These are phyloP conservation scores for Xiphophorus birchmanni DNA, from an alignment of 2,797 vertebrate genomes.

Conservation along the genomic window DNA sequence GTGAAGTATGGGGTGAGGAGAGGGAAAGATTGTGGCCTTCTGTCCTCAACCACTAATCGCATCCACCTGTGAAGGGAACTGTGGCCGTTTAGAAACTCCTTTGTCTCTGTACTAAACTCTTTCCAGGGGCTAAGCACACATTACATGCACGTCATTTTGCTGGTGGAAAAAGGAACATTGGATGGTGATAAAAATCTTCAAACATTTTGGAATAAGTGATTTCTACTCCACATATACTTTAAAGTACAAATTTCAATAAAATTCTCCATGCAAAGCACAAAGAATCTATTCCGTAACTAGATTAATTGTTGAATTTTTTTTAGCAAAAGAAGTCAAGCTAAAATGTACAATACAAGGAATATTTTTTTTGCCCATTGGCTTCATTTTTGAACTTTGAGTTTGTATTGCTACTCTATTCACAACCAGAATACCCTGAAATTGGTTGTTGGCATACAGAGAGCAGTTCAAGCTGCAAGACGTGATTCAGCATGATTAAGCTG, in stretches of 20 bases:
- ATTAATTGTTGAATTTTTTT: not conserved
- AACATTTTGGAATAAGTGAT: not conserved
- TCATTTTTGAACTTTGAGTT: constrained; percentile 15
- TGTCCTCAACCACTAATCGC: constrained; percentile 46
- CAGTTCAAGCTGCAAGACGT: constrained; percentile 4
- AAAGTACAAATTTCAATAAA: not conserved
- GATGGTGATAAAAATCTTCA: not conserved
- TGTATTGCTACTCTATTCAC: constrained; percentile 3
- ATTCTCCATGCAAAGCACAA: not conserved
- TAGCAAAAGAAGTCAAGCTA: not conserved
- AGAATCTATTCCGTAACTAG: not conserved
- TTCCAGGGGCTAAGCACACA: constrained; percentile 40
- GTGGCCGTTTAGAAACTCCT: constrained; percentile 68
- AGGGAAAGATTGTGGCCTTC: constrained; percentile 48
- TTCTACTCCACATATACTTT: not conserved
- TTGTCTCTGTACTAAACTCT: constrained; percentile 43
- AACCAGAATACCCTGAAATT: constrained; percentile 24
- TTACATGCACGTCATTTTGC: constrained; percentile 1
- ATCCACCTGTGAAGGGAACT: constrained; percentile 72
- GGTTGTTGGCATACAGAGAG: constrained; percentile 16
- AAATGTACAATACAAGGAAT: not conserved
- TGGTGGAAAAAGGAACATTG: not conserved
- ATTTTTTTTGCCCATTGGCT: not conserved
- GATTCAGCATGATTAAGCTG: constrained; percentile 40
- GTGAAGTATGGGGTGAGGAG: not conserved